Base-by-base conservation (phyloP, 2,888 invertebrate species). In the Cryptocheilus praepositus region DNA sequence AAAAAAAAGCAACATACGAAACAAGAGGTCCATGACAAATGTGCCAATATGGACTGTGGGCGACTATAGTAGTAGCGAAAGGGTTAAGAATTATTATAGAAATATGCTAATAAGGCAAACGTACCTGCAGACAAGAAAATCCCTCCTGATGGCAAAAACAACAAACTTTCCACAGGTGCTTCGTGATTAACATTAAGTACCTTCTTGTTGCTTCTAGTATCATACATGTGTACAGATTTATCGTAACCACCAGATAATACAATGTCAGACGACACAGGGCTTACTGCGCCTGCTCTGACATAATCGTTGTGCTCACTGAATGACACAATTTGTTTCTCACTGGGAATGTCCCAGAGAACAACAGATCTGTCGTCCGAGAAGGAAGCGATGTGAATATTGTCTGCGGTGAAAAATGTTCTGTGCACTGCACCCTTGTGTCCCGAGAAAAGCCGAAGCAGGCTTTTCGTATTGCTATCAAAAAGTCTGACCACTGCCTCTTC, bases 291-390 rank as follows among this genome's bases (percentile, higher is more conserved):
- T 60, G 96, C 95, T 83, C 97, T 91, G 3, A 97, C 91, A 87
- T 97, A 97, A 87, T 97, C 97, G 0, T 88, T 90, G 83, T 96
- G 95, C 70, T 93, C 93, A 21, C 90, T 88, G 82, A 92, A 95
- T 45, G 91, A 92, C 18, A 92, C 88, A 21, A 96, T 81, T 81
- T 93, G 91, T 71, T 93, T 93, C 89, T 97, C 97, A 68, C 93
- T 94, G 0, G 96, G 92, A 81, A 98, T 94, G 85, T 98, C 98
- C 97, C 98, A 98, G n/a, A 98, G 83, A 72, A 92, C 91, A 4
- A 95, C 93, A 5, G 94, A 92, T 89, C 95, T 96, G 86, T 98
- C 98, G 90, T 98, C 98, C 2, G 97, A 95, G 86, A 95, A 98
- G 80, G 97, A 96, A 1, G 94, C 91, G 49, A 98, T 91, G 78